phyloP scores from a whole-genome alignment of 2,113 vertebrate genomes.

The Seriola rivoliana region DNA sequence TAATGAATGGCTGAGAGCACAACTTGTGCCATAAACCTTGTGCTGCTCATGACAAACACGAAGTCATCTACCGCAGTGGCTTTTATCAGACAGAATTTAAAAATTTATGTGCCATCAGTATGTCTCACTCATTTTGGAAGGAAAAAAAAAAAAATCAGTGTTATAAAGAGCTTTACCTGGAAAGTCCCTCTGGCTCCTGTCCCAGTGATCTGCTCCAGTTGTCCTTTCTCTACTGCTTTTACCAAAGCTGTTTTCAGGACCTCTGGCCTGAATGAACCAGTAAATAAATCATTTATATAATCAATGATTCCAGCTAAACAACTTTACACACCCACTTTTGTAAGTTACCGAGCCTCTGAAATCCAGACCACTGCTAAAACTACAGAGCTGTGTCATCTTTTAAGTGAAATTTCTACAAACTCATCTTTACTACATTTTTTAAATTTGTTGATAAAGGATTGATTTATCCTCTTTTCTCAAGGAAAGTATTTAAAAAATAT shows the following conservation, averaged over 20 bases:
- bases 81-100: background rate
- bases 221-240: constrained; percentile 94
- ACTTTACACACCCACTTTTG: background rate
- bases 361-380: background rate
- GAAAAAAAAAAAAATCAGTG: too few relatives aligned
- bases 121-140: background rate
- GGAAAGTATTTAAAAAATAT: too few relatives aligned
- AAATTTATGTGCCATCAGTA: background rate
- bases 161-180: constrained; percentile 85
- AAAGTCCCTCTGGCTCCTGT: constrained; percentile 97
- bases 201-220: constrained; percentile 97
- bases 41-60: too few relatives aligned
- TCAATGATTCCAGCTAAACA: background rate
- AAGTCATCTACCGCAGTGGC: background rate
- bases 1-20: background rate
- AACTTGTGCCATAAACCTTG: background rate
- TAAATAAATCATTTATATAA: background rate
- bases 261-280: constrained; percentile 88
- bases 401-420: background rate
- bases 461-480: too few relatives aligned
- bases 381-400: too few relatives aligned
- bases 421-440: background rate
- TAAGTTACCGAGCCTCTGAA: background rate
- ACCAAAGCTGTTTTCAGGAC: constrained; percentile 94
- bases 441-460: background rate